Evolutionary conservation across 2,888 invertebrate genomes (phyloP), one percentile per base, ranked within the genome.

Genomic region (Didymodactylos carnosus): DNA sequence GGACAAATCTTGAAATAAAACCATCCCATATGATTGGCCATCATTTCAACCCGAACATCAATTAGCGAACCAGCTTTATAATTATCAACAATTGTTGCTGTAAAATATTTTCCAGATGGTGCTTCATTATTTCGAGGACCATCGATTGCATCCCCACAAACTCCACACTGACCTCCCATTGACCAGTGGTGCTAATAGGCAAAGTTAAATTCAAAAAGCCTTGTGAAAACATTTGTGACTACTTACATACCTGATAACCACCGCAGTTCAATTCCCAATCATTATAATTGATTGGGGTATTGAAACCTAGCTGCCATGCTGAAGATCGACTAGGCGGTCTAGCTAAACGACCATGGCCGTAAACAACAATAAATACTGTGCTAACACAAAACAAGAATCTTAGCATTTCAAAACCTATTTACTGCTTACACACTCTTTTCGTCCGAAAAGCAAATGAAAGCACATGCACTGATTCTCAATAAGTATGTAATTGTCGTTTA

Each of bases 231-330:
- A 40, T 10, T 40, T 10, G 40, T 40, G 13, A 10, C 7, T 10
- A 10, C 13, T 10, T 10, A 79, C 79, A 78, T 76, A 81, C 82
- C 77, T 91, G 89, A 81, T 89, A 91, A 71, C 92, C 93, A 35
- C 92, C 93, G 81, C 94, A 94, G 84, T 90, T 93, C n/a, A 93
- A 87, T 84, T 93, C 92, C 80, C 93, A 93, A 83, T 94, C 93
- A 79, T 93, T 91, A 82, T 92, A 94, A 84, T 94, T 92, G 75
- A 91, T 91, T 3, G 93, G 91, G 84, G 91, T 92, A n/a, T 90
- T 90, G 84, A 89, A 94, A 0, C 94, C 94, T 80, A 90, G 91
- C 76, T 94, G 86, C 94, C 94, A 94, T 92, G 93, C 92, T 70
- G 90, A 89, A 84, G 93, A 92, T 76, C 94, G 87, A 0, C 92